Conservation (phyloP, 2,888 invertebrate species). For the Euzetes globulus region DNA sequence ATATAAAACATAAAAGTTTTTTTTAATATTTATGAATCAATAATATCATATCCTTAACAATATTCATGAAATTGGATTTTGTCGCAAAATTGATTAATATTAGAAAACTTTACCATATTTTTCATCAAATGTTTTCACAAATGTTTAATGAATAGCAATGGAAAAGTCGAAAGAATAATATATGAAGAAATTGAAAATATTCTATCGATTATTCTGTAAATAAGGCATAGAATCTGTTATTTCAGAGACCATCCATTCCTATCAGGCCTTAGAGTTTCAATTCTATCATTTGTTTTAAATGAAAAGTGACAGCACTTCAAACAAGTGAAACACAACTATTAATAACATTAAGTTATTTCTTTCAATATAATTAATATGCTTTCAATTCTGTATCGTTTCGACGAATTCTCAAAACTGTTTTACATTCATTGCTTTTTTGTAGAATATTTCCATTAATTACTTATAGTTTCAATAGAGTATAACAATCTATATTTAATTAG, state of each 20-base stretch:
- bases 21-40: too few species aligned
- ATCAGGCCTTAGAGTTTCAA: too few species aligned
- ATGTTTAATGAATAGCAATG: neutral
- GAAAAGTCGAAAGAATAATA: neutral
- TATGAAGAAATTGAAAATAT: neutral
- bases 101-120: neutral
- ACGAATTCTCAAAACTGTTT: neutral
- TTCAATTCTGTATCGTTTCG: neutral
- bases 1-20: too few species aligned
- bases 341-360: neutral
- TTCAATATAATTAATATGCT: neutral
- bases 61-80: neutral
- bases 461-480: neutral
- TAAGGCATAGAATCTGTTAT: too few species aligned
- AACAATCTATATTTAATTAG: slow-evolving; percentile 13
- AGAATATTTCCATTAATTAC: neutral
- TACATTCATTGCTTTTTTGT: neutral
- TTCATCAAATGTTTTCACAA: neutral
- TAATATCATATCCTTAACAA: too few species aligned
- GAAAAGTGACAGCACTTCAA: neutral
- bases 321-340: neutral
- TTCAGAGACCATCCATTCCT: too few species aligned
- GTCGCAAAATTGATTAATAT: neutral
- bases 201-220: neutral
- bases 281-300: slow-evolving; percentile 1